Evolutionary conservation across 2,797 vertebrate species (phyloP), one percentile per base, ranked within the genome.

Genomic region (Amblyopsis hoosieri): DNA sequence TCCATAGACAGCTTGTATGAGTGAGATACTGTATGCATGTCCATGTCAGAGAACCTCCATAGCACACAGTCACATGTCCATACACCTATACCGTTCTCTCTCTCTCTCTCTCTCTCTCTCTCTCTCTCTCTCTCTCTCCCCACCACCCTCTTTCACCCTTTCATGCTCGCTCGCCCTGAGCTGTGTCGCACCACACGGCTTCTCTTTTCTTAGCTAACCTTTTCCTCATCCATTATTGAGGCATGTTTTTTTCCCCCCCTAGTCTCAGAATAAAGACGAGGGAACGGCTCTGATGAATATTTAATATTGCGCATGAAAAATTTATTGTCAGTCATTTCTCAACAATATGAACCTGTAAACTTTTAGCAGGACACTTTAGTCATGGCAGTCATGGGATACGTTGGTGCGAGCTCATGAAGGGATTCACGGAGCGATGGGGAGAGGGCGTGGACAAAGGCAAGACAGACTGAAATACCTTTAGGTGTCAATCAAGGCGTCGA

Each of bases 201-300:
- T 91, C 86, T 85, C 85, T 90, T 88, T 90, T 90, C 89, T 86
- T 85, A 88, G 87, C 86, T 87, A 91, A 91, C 88, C 87, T 88
- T 88, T 90, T 73, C 85, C 89, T 92, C 91, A 92, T 92, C 75
- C 87, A 93, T 93, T 91, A 92, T 93, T 93, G 86, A 93, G 80
- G 72, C 87, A 80, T 91, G 89, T 92, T 92, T 91, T 91, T 91
- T 89, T 29, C 89, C 86, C 78, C 59, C 82, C 82, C 75, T 71
- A 86, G 79, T 89, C 89, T 90, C 85, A 81, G 88, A 92, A 91
- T 90, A 90, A 90, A 90, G 86, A 85, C 88, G 53, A 76, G 75
- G 67, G 90, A 90, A 90, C 76, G 52, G 83, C 91, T 91, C 88
- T 82, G 85, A 87, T 92, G 78, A 90, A 92, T 90, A 80, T 91